Evolutionary conservation across 2,888 invertebrate genomes (phyloP), one percentile per base, ranked within the genome.

Genomic region (Drosophila tripunctata): DNA sequence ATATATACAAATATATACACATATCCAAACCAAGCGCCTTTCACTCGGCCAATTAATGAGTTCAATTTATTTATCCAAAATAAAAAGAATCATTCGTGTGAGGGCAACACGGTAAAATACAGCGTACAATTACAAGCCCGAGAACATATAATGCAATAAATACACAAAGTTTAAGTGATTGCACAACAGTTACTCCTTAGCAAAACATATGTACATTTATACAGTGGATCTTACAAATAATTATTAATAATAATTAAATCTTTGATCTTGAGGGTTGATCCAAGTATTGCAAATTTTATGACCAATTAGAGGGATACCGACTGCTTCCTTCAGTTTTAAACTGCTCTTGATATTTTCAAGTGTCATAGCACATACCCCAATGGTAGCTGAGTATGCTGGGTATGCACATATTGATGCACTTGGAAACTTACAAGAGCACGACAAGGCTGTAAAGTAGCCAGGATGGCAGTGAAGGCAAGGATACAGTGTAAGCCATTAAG

Each of bases 41-140:
- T 72, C 73, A 79, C 76, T 82, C 75, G 72, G 79, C 76, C 80
- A 86, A 86, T 89, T 89, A 87, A 88, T 84, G 81, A 76, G 62
- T 66, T 77, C 80, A 74, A 77, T 84, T 83, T 81, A 77, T 75
- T 75, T 75, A 76, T 73, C 50, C 64, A 52, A 64, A 65, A 55
- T 48, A 63, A 70, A 68, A 63, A 51, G 61, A 50, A 61, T 22
- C 41, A 50, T 50, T 19, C 22, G 51, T 51, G 51, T 71, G 50
- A 43, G 35, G 24, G 22, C 35, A 54, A 60, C 41, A 48, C 48
- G 45, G 40, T 45, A 38, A 44, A 41, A 41, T 27, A 27, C 7
- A 30, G 57, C 31, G 27, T 52, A 30, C 36, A 67, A 55, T 61
- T 68, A 58, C 68, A 65, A 52, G 58, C 19, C 40, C 24, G 55